Evolutionary conservation across 1,140 invertebrate species (phyloP), one percentile per base, ranked within the genome.

Genomic region (Oppia nitens): DNA sequence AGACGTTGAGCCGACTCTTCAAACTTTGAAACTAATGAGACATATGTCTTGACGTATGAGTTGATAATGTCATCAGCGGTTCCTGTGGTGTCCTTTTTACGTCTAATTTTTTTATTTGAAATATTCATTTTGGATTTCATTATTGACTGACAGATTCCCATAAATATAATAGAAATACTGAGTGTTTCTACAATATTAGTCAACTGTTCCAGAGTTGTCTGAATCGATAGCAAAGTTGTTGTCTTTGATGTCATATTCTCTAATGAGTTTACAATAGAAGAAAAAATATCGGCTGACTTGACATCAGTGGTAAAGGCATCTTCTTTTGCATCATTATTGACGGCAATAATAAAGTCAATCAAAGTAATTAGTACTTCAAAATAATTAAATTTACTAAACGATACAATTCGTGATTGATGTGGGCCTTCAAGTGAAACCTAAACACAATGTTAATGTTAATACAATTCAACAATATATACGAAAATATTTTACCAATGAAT

Each of bases 401-500:
- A 53, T 6, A 63, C 57, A 20, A 71, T 45, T 60, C 66, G 63
- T 56, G 62, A 69, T 14, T 66, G 66, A 51, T 67, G 69, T 47
- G 66, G 63, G 52, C 28, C 48, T 53, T 59, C 53, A 24, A 66
- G 21, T 14, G 67, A 57, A 47, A 66, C 66, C 64, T 69, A 66
- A 62, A 66, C 62, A 27, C 60, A 60, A 21, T 27, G 25, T 24
- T 21, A 49, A 53, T 6, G 32, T 29, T 28, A 17, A 25, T 17
- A 50, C 24, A 17, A 27, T 14, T 28, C 3, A 51, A 32, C 32
- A 9, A 51, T 32, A 20, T 9, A 9, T 40, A 9, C 32, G 32
- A 17, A 9, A 40, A 9, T 6, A 9, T 40, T 40, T 40, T 40
- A n/a, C 23, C 23, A 51, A 21, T 6, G 45, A 27, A 47, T 25